These are phyloP conservation scores for Diplodus puntazzo DNA, from an alignment of 2,797 vertebrate genomes.

Conservation along the genomic window DNA sequence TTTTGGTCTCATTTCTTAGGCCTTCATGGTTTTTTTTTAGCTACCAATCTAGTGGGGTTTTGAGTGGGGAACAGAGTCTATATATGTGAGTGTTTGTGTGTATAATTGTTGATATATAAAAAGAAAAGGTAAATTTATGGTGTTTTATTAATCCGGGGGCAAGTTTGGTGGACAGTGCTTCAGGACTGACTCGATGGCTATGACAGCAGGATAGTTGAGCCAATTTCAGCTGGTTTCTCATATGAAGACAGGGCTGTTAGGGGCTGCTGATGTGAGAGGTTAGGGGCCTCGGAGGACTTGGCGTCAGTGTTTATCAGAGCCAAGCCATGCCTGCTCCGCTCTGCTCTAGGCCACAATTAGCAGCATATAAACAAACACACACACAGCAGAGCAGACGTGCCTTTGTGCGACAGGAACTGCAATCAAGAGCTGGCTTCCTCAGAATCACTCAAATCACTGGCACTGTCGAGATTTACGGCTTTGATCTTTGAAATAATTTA, in stretches of 20 bases:
- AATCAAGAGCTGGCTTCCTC: slow-evolving; percentile 62
- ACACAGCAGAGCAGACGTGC: slow-evolving; percentile 53
- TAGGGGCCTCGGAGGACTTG: slow-evolving; percentile 56
- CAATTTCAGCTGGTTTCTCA: slow-evolving; percentile 43
- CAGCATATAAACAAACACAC: slow-evolving; percentile 75
- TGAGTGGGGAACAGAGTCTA: neutral
- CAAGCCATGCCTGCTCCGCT: slow-evolving; percentile 53
- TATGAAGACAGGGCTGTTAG: slow-evolving; percentile 30
- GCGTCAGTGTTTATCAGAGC: slow-evolving; percentile 68
- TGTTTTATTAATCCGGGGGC: slow-evolving; percentile 8
- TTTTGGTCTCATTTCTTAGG: slow-evolving; percentile 31
- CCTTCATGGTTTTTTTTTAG: neutral
- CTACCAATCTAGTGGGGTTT: too few relatives aligned
- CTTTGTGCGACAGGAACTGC: slow-evolving; percentile 64
- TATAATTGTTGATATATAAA: neutral
- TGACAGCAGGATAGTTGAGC: slow-evolving; percentile 18
- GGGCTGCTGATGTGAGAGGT: slow-evolving; percentile 61
- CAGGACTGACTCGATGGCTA: neutral
- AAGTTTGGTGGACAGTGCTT: slow-evolving; percentile 1
- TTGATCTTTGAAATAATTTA: slow-evolving; percentile 61
- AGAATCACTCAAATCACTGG: slow-evolving; percentile 54
- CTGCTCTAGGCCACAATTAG: slow-evolving; percentile 76
- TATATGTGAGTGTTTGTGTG: too few relatives aligned
- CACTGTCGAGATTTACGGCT: slow-evolving; percentile 51
- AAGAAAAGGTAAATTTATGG: neutral